Percentiles rank a stretch among this genome's conserved stretches.
Evolutionary conservation across 2,888 invertebrate genomes (phyloP).

Genomic region (Caenorhabditis virilis): DNA sequence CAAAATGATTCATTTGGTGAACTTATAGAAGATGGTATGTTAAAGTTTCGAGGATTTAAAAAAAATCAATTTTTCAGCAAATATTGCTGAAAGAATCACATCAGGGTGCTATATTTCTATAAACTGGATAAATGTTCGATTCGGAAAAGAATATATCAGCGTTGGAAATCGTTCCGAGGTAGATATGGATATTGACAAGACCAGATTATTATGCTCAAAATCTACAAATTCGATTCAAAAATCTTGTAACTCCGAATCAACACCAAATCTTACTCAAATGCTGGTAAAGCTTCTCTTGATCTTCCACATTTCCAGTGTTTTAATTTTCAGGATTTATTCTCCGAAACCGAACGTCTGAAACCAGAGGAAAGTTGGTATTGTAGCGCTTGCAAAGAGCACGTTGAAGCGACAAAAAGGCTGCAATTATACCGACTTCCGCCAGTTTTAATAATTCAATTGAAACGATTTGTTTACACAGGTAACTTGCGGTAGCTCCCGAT

Average conservation of each 20-base stretch:
- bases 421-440: constrained; percentile 69
- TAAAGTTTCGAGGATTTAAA: background rate
- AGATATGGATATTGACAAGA: constrained; percentile 16
- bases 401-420: constrained; percentile 69
- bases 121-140: constrained; percentile 72
- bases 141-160: constrained; percentile 69
- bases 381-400: constrained; percentile 56
- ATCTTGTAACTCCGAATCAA: constrained; percentile 7
- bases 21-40: background rate
- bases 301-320: no score
- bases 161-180: constrained; percentile 64
- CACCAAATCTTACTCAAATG: constrained; percentile 44
- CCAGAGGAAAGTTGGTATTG: constrained; percentile 72
- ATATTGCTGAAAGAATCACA: background rate
- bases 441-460: constrained; percentile 70
- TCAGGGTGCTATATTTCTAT: constrained; percentile 65
- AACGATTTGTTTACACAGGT: constrained; percentile 69
- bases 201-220: constrained; percentile 6
- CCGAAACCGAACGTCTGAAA: constrained; percentile 72
- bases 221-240: constrained; percentile 3
- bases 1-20: constrained; percentile 26
- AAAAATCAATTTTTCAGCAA: no score
- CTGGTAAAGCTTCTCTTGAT: no score
- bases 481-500: background rate
- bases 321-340: constrained; percentile 71